Evolutionary conservation across 92 coral and sea anemone species (phyloP).

Genomic region (Epizoanthus rinbou): DNA sequence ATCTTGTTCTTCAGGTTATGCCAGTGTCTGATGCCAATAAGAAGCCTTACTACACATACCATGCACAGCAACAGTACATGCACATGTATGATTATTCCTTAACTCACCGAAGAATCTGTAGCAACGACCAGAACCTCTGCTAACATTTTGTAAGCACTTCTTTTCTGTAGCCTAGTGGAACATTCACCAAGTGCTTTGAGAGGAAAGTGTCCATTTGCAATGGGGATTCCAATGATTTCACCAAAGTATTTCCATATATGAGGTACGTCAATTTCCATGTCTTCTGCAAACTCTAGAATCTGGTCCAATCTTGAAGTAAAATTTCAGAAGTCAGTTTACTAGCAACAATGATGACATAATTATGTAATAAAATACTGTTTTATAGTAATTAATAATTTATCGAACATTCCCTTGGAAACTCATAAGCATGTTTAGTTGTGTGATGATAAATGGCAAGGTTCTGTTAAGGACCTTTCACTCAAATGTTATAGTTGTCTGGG

Average conservation of each 20-base stretch:
- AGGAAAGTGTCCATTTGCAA: conserved; percentile 63
- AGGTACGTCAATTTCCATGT: conserved; percentile 87
- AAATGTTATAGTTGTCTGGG: too few species aligned
- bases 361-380: neutral
- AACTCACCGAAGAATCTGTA: conserved; percentile 63
- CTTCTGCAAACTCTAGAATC: conserved; percentile 77
- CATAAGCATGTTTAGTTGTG: too few species aligned
- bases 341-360: neutral
- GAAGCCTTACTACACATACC: too few species aligned
- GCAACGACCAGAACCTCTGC: conserved; percentile 71
- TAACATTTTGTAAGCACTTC: conserved; percentile 74
- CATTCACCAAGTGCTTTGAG: conserved; percentile 52
- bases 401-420: too few species aligned
- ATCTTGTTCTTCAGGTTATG: too few species aligned
- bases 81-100: neutral
- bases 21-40: too few species aligned
- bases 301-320: conserved; percentile 57
- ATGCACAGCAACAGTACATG: too few species aligned
- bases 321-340: neutral
- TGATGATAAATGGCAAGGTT: too few species aligned
- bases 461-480: too few species aligned
- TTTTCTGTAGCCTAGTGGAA: conserved; percentile 43
- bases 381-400: neutral
- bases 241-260: conserved; percentile 88
- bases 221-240: conserved; percentile 74